phyloP scores from a whole-genome alignment of 2,888 invertebrate species.

The Julus scandinavius region DNA sequence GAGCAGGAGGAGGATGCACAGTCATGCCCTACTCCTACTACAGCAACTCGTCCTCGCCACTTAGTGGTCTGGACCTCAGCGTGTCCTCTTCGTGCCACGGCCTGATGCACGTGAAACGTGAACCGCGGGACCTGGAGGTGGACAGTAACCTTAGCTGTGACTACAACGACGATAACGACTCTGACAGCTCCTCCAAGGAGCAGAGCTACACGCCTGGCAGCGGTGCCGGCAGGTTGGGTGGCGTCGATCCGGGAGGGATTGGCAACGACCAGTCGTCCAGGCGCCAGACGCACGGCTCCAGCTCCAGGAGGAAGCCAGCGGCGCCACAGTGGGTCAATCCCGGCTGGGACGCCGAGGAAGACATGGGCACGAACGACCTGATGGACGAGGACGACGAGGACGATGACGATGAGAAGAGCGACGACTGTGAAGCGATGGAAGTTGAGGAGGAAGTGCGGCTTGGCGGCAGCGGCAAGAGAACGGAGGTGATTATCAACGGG shows the following conservation, averaged over 20 bases:
- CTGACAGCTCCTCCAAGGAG: conserved; percentile 58
- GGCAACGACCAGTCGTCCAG: neutral
- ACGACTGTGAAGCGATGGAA: conserved; percentile 54
- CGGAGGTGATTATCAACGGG: conserved; percentile 85
- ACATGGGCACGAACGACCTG: conserved; percentile 57
- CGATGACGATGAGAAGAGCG: conserved; percentile 54
- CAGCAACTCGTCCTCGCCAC: conserved; percentile 67
- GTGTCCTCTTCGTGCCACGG: conserved; percentile 73
- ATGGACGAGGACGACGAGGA: conserved; percentile 60
- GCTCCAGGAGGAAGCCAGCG: conserved; percentile 89
- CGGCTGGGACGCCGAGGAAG: conserved; percentile 77
- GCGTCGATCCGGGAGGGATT: neutral
- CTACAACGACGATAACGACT: conserved; percentile 72
- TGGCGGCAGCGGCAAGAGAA: conserved; percentile 68
- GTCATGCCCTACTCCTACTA: conserved; percentile 69
- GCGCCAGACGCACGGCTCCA: conserved; percentile 50
- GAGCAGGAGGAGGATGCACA: conserved; percentile 57
- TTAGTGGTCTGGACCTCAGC: conserved; percentile 85
- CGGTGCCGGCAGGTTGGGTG: conserved; percentile 56
- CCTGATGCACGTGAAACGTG: conserved; percentile 40
- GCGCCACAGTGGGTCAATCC: conserved; percentile 99
- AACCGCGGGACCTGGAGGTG: conserved; percentile 52
- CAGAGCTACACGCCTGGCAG: conserved; percentile 50
- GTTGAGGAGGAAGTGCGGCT: conserved; percentile 63
- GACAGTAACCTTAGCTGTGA: conserved; percentile 57